Evolutionary conservation across 2,113 vertebrate species (phyloP), one percentile per base, ranked within the genome.

Genomic region (Periophthalmodon schlosseri): DNA sequence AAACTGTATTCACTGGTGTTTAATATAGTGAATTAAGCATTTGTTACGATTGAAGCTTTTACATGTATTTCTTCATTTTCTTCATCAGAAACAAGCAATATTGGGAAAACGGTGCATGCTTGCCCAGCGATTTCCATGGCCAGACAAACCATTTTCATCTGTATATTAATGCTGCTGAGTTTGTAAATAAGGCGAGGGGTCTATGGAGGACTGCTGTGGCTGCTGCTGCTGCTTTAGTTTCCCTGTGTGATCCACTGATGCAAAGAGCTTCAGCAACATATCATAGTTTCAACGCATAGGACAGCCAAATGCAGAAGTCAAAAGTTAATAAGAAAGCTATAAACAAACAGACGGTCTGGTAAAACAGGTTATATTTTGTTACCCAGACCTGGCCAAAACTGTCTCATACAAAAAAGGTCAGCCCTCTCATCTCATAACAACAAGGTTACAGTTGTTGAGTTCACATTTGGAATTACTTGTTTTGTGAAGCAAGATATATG

Each of bases 161-260:
- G 74, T 89, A 89, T 91, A 89, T 87, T 83, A 91, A 91, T 90
- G 85, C 78, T 90, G 85, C 78, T 81, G 81, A 82, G 78, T 86
- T 88, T 91, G 91, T 88, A 89, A 89, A 93, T 93, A 89, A 77
- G 28, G 80, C 72, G 68, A 15, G 81, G 71, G 57, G 85, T 28
- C 70, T 70, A 28, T 1, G n/a, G 66, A 76, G 74, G 72, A 83
- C 81, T 69, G 78, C 84, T 84, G 72, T 69, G 82, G 74, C 60
- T 20, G 28, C 28, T 63, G 21, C 21, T 24, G 23, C 9, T 83
- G 70, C 63, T 64, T 69, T 33, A 74, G 77, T 85, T 87, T 91
- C 85, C 57, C 80, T 36, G 64, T 91, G 89, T 89, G 84, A 90
- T 88, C 82, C 74, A 74, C 70, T 60, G 79, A 90, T 86, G 77